phyloP scores from a whole-genome alignment of 2,888 invertebrate genomes.

The Pollenia amentaria region DNA sequence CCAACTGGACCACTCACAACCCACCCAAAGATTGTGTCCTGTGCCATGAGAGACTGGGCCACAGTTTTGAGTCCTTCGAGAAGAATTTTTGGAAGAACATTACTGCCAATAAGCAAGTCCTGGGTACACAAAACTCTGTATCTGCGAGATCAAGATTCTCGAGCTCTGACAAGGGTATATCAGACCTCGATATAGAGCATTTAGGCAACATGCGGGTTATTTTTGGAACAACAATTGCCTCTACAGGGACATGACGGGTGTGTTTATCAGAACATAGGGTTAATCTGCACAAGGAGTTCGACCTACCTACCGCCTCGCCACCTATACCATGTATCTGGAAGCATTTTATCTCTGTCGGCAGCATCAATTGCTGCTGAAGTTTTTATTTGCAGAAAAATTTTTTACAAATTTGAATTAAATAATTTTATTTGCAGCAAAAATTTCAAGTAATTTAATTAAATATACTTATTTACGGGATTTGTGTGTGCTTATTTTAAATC shows the following conservation, averaged over 20 bases:
- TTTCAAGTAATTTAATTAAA: no score
- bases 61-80: slow-evolving; percentile 27
- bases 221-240: slow-evolving; percentile 34
- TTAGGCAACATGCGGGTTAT: slow-evolving; percentile 17
- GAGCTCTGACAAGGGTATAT: not conserved
- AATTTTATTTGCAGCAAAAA: no score
- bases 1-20: no score
- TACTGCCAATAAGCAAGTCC: slow-evolving; percentile 47
- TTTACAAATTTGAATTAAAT: no score
- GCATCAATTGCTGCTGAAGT: slow-evolving; percentile 19
- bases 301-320: not conserved
- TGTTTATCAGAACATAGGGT: slow-evolving; percentile 18
- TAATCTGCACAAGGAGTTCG: slow-evolving; percentile 6
- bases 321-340: slow-evolving; percentile 41
- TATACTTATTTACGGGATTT: no score
- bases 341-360: not conserved
- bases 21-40: not conserved
- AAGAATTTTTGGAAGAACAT: slow-evolving; percentile 26
- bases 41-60: slow-evolving; percentile 23
- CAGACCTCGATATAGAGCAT: not conserved
- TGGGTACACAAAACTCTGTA: slow-evolving; percentile 14
- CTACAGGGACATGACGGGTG: not conserved
- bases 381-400: no score
- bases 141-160: slow-evolving; percentile 23
- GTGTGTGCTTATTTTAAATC: no score